phyloP scores from a whole-genome alignment of 2,888 invertebrate genomes.

The Apamea epomidion region DNA sequence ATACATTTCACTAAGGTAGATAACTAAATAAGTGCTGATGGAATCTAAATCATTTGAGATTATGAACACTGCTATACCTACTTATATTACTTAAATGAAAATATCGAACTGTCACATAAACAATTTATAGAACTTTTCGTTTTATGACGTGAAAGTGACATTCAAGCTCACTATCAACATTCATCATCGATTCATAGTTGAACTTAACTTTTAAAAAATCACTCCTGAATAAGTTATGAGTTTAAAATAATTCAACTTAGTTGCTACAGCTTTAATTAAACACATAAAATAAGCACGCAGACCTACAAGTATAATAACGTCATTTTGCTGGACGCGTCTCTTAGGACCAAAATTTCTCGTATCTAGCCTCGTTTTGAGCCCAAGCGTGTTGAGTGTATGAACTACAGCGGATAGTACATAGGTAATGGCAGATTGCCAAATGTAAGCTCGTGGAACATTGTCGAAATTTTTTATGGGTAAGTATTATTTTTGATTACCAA shows the following conservation, averaged over 20 bases:
- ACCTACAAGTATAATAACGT: neutral
- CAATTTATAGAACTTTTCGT: neutral
- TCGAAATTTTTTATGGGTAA: neutral
- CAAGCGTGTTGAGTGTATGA: slow-evolving; percentile 34
- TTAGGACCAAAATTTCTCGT: slow-evolving; percentile 15
- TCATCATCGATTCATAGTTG: neutral
- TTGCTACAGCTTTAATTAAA: neutral
- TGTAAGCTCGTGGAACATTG: neutral
- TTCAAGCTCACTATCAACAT: neutral
- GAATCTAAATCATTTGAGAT: too few species aligned
- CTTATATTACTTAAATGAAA: neutral
- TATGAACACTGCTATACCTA: too few species aligned
- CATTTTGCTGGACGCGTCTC: slow-evolving; percentile 14
- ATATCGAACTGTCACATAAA: neutral
- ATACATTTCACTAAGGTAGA: too few species aligned
- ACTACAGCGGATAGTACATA: slow-evolving; percentile 3
- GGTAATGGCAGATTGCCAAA: slow-evolving; percentile 42
- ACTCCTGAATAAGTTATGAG: neutral
- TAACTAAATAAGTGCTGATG: too few species aligned
- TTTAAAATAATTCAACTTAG: neutral
- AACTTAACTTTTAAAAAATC: neutral
- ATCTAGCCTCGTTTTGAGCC: slow-evolving; percentile 29
- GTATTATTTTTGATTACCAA: neutral
- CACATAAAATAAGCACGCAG: slow-evolving; percentile 6
- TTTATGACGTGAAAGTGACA: neutral